Evolutionary conservation across 2,113 vertebrate species (phyloP).

Genomic region (Anseranas semipalmata): DNA sequence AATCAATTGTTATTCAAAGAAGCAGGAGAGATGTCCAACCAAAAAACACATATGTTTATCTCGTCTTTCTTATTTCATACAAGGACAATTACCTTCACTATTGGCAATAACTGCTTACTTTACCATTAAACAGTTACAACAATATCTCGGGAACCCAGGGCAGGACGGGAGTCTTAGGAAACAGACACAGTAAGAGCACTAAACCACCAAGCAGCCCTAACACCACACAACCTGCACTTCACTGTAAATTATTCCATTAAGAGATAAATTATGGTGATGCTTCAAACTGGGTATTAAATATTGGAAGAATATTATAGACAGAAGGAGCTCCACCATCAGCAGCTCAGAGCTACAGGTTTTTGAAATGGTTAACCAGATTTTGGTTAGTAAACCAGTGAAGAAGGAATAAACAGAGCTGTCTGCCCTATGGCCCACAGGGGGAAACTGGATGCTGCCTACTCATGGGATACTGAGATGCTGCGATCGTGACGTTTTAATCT

Average conservation of each 20-base stretch:
- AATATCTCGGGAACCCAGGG: not conserved
- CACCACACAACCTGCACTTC: fast-evolving
- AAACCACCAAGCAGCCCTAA: not conserved
- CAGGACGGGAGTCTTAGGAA: not conserved
- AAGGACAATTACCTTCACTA: not conserved
- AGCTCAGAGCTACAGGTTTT: not conserved
- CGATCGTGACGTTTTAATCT: not conserved
- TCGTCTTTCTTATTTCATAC: not conserved
- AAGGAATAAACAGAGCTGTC: not conserved
- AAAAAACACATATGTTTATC: fast-evolving
- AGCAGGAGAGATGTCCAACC: not conserved
- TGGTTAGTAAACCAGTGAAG: not conserved
- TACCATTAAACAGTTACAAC: not conserved
- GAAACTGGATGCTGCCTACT: fast-evolving
- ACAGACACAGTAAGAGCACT: not conserved
- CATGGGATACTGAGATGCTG: not conserved
- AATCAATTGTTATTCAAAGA: not conserved
- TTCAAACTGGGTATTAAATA: not conserved
- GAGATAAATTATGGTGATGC: not conserved
- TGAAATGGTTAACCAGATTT: not conserved
- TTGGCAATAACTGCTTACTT: not conserved
- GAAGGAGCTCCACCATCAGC: not conserved
- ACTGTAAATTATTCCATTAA: not conserved
- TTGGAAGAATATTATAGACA: not conserved
- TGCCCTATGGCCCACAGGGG: not conserved